These are phyloP conservation scores for Anniella stebbinsi DNA, from an alignment of 2,797 vertebrate species.

Conservation along the genomic window DNA sequence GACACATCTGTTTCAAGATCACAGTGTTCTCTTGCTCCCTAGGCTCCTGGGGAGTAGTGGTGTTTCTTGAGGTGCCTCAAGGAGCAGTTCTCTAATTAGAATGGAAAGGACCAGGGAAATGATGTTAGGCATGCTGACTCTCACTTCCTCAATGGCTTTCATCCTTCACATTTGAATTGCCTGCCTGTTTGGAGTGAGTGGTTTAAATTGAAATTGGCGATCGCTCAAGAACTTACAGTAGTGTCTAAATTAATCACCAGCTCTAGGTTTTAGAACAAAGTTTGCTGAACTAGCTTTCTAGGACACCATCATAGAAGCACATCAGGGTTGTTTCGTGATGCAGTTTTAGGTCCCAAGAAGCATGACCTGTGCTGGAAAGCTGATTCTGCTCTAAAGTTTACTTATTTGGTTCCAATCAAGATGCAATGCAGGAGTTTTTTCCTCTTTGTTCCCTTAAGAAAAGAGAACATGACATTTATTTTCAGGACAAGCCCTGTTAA, in stretches of 20 bases:
- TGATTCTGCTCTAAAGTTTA: neutral
- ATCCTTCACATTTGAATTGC: neutral
- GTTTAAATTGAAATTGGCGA: no score
- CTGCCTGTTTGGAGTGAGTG: neutral
- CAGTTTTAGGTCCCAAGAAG: neutral
- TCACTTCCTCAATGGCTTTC: neutral
- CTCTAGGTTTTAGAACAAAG: neutral
- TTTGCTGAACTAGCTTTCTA: neutral
- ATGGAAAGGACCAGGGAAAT: neutral
- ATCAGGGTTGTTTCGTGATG: neutral
- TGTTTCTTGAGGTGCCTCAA: neutral
- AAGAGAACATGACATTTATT: neutral
- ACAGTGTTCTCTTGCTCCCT: neutral
- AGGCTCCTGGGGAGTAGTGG: neutral
- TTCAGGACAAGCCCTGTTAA: neutral
- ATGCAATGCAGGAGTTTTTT: neutral
- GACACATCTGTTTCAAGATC: conserved; percentile 1
- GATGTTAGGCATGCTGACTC: no score
- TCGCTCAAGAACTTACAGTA: neutral
- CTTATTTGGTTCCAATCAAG: neutral
- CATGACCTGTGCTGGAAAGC: neutral
- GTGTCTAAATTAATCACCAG: neutral
- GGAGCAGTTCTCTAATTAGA: neutral
- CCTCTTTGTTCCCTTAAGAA: neutral
- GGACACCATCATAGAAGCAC: no score